Base-by-base conservation (phyloP, 2,113 vertebrate genomes). In the Natator depressus region DNA sequence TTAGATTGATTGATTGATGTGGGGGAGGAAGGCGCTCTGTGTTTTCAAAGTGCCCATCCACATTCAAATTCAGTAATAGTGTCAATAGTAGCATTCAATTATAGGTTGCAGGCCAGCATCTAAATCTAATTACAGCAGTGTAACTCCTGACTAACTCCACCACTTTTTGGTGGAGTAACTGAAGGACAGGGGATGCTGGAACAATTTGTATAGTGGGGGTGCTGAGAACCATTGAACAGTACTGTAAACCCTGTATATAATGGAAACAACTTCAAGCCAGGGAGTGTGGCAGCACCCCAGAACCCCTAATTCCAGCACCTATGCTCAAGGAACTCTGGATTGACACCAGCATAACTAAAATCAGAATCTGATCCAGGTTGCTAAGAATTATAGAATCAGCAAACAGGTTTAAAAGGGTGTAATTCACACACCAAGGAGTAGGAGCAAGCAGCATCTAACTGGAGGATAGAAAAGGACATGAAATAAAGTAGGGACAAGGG, bases 281-380 rank as follows among this genome's bases (percentile, higher is more conserved):
- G 8, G 50, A 9, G 53, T 54, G 20, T 7, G 8, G 53, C 53
- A 54, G 53, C 8, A 54, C 53, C 53, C 53, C 50, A 50, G 50
- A 3, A 51, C 50, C 50, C 50, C 50, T 54, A 54, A 22, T 54
- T 22, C 20, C 53, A 22, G 20, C 53, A 22, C 53, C 53, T 54
- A 22, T 54, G 53, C 53, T 95, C 79, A 80, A 47, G 25, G 20
- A 5, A n/a, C 38, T 94, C 86, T 94, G 93, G 57, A 92, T 95
- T 95, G 93, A 94, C 57, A 85, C 50, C 50, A 75, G 65, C 82
- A 80, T 78, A 94, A n/a, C 87, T 95, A 81, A 93, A 91, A 87
- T 94, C 81, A 93, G 91, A 95, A 80, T 91, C 85, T 95, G 78
- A 89, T 50, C 57, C 38, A 87, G 50, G 7, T 2, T 93, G 53